Evolutionary conservation across 2,797 vertebrate species (phyloP).

Genomic region (Lateolabrax maculatus): DNA sequence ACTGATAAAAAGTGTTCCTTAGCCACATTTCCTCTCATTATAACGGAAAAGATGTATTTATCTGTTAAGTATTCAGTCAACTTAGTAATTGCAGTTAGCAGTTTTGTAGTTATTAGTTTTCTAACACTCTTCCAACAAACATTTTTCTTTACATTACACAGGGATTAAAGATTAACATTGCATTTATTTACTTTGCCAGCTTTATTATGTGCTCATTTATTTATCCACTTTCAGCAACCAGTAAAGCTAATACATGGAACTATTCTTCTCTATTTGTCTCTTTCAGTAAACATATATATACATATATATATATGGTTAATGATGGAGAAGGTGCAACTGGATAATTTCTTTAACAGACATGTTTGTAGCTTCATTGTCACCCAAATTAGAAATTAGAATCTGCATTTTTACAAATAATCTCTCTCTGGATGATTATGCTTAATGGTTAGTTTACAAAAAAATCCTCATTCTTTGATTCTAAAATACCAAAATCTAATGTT

Average conservation of each 20-base stretch:
- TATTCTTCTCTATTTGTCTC: no score
- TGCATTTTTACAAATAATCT: neutral
- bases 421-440: neutral
- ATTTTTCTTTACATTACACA: neutral
- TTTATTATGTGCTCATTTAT: no score
- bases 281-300: no score
- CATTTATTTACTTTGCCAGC: conserved; percentile 1
- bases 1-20: neutral
- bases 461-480: neutral
- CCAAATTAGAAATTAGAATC: neutral
- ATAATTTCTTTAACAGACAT: no score
- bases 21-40: neutral
- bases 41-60: neutral
- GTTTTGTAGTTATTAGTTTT: neutral
- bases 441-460: neutral
- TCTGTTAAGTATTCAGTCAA: neutral
- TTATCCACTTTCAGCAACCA: no score
- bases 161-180: conserved; percentile 4
- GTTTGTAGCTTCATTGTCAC: no score
- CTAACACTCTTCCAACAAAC: neutral
- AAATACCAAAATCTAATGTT: neutral
- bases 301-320: no score
- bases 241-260: no score
- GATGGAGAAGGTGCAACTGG: no score
- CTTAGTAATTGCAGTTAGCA: conserved; percentile 11